phyloP scores from a whole-genome alignment of 1,140 invertebrate genomes.

The Samia ricini region DNA sequence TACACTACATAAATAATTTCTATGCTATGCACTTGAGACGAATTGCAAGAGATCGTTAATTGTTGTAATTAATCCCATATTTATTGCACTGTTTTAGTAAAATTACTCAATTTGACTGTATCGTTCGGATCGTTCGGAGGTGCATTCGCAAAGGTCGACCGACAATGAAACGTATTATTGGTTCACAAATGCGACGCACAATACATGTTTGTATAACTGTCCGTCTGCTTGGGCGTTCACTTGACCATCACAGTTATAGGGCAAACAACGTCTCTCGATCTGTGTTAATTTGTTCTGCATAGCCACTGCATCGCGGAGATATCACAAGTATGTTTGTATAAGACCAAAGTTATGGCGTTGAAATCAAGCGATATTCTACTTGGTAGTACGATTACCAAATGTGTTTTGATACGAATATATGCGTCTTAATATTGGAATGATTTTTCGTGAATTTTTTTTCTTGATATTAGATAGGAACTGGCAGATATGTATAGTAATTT shows the following conservation, averaged over 20 bases:
- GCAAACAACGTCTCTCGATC: conserved; percentile 49
- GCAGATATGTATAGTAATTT: too few species aligned
- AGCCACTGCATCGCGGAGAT: conserved; percentile 46
- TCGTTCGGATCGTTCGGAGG: conserved; percentile 40
- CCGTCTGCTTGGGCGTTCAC: conserved; percentile 46
- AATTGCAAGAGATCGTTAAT: neutral
- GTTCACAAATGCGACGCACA: conserved; percentile 46
- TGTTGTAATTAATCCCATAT: neutral
- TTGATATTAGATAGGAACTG: too few species aligned
- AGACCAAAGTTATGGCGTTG: conserved; percentile 15
- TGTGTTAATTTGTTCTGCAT: conserved; percentile 66
- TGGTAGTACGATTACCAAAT: neutral
- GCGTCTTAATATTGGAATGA: too few species aligned
- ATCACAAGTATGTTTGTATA: conserved; percentile 36
- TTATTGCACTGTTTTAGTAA: neutral
- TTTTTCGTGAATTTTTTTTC: too few species aligned
- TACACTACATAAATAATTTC: neutral
- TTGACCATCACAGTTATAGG: conserved; percentile 60
- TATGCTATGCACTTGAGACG: neutral
- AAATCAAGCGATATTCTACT: conserved; percentile 23
- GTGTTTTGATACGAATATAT: too few species aligned
- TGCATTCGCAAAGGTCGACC: conserved; percentile 48
- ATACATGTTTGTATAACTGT: conserved; percentile 70
- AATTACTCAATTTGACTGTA: neutral
- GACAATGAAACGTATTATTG: conserved; percentile 69